Evolutionary conservation across 1,140 invertebrate species (phyloP).

Genomic region (Belonocnema kinseyi): DNA sequence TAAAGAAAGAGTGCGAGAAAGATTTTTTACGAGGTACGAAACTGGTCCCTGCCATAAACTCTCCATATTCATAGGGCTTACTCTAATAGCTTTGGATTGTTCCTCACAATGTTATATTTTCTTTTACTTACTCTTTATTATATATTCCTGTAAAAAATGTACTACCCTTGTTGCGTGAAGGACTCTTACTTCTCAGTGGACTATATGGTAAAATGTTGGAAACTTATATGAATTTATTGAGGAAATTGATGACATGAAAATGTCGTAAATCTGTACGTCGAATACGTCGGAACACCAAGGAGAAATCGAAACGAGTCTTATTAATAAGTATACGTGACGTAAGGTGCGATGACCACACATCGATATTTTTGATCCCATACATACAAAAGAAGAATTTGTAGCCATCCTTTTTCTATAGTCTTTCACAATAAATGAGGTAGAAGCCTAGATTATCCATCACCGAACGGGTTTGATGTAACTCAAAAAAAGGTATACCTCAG

Average conservation of each 20-base stretch:
- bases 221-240: slow-evolving; percentile 2
- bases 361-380: slow-evolving; percentile 7
- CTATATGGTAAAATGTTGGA: background rate
- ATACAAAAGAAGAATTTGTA: slow-evolving; percentile 7
- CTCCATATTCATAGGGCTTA: background rate
- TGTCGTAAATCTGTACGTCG: slow-evolving; percentile 13
- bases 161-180: background rate
- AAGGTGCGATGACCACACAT: slow-evolving; percentile 19
- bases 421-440: slow-evolving; percentile 31
- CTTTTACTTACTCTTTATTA: background rate
- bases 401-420: slow-evolving; percentile 2
- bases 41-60: slow-evolving; percentile 27
- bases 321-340: slow-evolving; percentile 25
- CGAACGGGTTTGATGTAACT: slow-evolving; percentile 15
- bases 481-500: background rate
- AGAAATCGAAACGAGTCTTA: slow-evolving; percentile 21
- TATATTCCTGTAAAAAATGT: background rate
- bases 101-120: background rate
- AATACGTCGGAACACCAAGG: slow-evolving; percentile 17
- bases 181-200: background rate
- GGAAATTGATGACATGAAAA: slow-evolving; percentile 5
- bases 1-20: slow-evolving; percentile 32
- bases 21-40: slow-evolving; percentile 51
- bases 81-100: background rate
- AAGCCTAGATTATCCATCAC: slow-evolving; percentile 24